A percentile compares a stretch with the other conserved stretches of the same genome.
Conservation (phyloP, 2,888 invertebrate genomes). For the Drosophila helvetica region DNA sequence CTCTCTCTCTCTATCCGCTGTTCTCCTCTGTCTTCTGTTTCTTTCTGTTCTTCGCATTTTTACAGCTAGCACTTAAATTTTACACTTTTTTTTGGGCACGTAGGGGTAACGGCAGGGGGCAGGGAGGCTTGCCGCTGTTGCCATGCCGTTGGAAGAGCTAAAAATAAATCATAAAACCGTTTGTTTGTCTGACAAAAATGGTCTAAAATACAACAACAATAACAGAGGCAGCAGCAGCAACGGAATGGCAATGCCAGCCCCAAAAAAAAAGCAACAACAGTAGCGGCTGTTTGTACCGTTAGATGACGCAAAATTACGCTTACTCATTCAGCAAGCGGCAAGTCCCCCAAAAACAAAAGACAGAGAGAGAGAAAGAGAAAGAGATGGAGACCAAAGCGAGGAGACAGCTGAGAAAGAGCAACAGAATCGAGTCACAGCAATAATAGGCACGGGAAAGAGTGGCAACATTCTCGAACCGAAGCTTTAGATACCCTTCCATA, state of each 20-base stretch:
- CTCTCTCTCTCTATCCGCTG: constrained; percentile 14
- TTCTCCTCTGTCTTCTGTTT: constrained; percentile 5
- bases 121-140: constrained; percentile 48
- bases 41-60: constrained; percentile 42
- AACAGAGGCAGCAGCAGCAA: constrained; percentile 29
- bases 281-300: constrained; percentile 76
- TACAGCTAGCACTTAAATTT: constrained; percentile 66
- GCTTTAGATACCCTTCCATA: not conserved
- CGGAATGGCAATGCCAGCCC: constrained; percentile 57
- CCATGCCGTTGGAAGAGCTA: constrained; percentile 56
- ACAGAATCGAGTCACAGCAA: not conserved
- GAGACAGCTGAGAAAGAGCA: not conserved
- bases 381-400: constrained; percentile 19
- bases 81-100: constrained; percentile 41
- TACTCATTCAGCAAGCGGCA: constrained; percentile 72
- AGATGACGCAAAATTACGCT: constrained; percentile 80
- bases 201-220: constrained; percentile 72
- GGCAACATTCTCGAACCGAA: not conserved
- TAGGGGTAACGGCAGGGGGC: not conserved
- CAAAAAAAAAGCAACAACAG: constrained; percentile 64
- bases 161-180: constrained; percentile 80
- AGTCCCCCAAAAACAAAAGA: constrained; percentile 39
- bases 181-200: constrained; percentile 79
- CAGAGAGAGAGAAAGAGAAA: constrained; percentile 10
- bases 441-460: constrained; percentile 44